Percentiles rank a stretch among this genome's conserved stretches.
Evolutionary conservation across 2,888 invertebrate genomes (phyloP).

Genomic region (Apamea crenata): DNA sequence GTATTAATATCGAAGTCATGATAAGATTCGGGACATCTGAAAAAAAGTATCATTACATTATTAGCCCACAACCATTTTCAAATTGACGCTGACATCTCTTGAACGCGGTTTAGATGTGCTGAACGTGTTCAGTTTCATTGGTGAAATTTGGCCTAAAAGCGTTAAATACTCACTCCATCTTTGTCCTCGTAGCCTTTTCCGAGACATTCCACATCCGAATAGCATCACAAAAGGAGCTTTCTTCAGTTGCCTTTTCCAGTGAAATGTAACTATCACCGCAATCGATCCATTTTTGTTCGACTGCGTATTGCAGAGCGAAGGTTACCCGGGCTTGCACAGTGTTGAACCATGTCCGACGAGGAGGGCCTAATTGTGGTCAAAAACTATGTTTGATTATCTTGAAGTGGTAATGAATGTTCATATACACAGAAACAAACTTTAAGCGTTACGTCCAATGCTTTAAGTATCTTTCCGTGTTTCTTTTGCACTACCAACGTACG

Average conservation of each 20-base stretch:
- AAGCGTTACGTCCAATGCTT: background rate
- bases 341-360: slow-evolving; percentile 68
- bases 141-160: background rate
- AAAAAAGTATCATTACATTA: background rate
- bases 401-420: background rate
- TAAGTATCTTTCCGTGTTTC: background rate
- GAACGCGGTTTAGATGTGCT: background rate
- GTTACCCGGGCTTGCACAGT: slow-evolving; percentile 72
- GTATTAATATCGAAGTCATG: slow-evolving; percentile 45
- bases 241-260: slow-evolving; percentile 75
- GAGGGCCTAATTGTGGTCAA: slow-evolving; percentile 49
- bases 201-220: slow-evolving; percentile 73
- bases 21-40: slow-evolving; percentile 54
- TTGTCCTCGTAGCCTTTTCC: slow-evolving; percentile 67
- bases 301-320: slow-evolving; percentile 78
- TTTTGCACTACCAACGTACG: background rate
- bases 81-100: background rate
- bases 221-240: slow-evolving; percentile 79
- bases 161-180: slow-evolving; percentile 75
- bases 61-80: background rate
- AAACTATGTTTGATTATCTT: background rate
- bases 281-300: slow-evolving; percentile 73
- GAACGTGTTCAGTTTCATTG: background rate
- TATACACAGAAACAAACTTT: background rate
- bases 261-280: slow-evolving; percentile 79